These are phyloP conservation scores for Odocoileus virginianus DNA, from an alignment of 2,113 vertebrate species.

Conservation along the genomic window DNA sequence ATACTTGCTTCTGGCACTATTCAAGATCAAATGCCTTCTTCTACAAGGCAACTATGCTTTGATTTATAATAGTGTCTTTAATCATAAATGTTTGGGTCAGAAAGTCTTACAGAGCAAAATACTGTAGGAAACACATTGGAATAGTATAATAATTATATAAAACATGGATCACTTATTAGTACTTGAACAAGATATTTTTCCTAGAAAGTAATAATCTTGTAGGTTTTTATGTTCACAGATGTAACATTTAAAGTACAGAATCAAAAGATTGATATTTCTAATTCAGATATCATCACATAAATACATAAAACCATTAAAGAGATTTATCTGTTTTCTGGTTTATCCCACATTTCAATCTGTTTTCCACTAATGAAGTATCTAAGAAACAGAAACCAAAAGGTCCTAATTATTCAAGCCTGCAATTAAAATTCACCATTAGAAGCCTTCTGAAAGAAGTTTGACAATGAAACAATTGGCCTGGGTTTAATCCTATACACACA, in stretches of 20 bases:
- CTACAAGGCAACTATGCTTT: background rate
- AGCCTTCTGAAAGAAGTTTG: background rate
- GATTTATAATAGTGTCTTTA: background rate
- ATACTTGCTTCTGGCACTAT: background rate
- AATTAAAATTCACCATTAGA: slow-evolving; percentile 44
- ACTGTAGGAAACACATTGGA: background rate
- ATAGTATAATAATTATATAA: background rate
- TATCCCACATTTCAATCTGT: background rate
- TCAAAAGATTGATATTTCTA: background rate
- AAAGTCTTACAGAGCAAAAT: background rate
- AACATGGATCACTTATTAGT: background rate
- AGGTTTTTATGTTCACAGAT: background rate
- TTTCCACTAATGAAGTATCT: slow-evolving; percentile 3
- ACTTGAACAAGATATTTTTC: background rate
- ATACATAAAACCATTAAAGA: background rate
- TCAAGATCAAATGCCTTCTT: background rate
- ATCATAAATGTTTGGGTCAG: background rate
- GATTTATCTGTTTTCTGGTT: background rate
- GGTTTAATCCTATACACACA: background rate
- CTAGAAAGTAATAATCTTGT: background rate
- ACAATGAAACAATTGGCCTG: background rate
- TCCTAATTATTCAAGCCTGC: background rate
- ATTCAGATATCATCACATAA: background rate
- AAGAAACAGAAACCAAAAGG: background rate
- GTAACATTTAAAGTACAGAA: background rate